Conservation (phyloP, 2,888 invertebrate species). For the Slavum lentiscoides region DNA sequence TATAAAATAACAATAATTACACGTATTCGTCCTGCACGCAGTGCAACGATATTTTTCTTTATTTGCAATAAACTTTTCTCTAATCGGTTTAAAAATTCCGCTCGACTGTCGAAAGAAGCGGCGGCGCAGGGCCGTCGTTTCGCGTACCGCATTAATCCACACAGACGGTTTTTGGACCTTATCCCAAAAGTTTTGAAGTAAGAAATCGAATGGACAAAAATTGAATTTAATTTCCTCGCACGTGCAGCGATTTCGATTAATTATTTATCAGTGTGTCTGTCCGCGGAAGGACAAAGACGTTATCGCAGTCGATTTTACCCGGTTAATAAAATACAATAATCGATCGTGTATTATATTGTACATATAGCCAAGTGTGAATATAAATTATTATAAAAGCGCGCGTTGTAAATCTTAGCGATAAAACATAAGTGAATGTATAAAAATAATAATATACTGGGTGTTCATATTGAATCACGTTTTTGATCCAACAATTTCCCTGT, state of each 20-base stretch:
- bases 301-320: too few species aligned
- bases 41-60: not conserved
- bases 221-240: not conserved
- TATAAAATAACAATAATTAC: too few species aligned
- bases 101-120: not conserved
- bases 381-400: too few species aligned
- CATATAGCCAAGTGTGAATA: too few species aligned
- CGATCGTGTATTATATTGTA: too few species aligned
- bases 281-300: not conserved
- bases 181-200: constrained; percentile 29
- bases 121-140: not conserved
- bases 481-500: too few species aligned
- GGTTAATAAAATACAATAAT: too few species aligned
- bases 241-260: constrained; percentile 6
- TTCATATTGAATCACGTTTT: too few species aligned
- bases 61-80: not conserved
- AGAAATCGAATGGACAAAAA: constrained; percentile 9
- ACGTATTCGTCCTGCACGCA: not conserved
- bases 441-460: too few species aligned
- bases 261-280: not conserved
- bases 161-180: constrained; percentile 16
- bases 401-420: too few species aligned
- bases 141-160: constrained; percentile 10
- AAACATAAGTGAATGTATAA: too few species aligned
- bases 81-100: constrained; percentile 15